Evolutionary conservation across 30 jellyfish, hydroid and myxozoan genomes (phyloP), one percentile per base, ranked within the genome.

Genomic region (Aurelia coerulea): DNA sequence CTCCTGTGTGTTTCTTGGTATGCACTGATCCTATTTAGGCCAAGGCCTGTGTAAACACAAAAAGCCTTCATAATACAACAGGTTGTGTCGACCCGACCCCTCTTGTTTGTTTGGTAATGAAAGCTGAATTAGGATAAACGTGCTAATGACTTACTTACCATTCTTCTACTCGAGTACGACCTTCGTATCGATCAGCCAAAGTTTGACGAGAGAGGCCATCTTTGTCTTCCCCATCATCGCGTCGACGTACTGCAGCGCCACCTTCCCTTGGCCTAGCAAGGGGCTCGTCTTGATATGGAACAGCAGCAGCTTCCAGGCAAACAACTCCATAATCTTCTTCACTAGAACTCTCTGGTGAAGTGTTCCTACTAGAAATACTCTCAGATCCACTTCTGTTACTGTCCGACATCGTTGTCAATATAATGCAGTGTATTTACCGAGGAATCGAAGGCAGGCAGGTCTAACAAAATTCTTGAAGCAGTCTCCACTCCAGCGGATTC

Each of bases 241-340:
- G 76, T 16, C 46, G 41, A 16, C 46, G 46, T 12, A 11, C 51
- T 10, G 56, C 46, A 60, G 69, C 69, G 46, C 76, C 76, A 16
- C 17, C 76, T 31, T 16, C 46, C 46, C 76, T 66, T 66, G 46
- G 76, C 76, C 76, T 66, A 66, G 46, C 76, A 66, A 33, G 51
- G 16, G 76, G 76, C 76, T 66, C 76, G 12, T 3, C 76, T 31
- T 66, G 76, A 31, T 33, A 66, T 11, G 76, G 76, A 16, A 49
- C 76, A 14, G 76, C 76, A 16, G 76, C 76, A n/a, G 42, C 76
- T n/a, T 4, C 42, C 34, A 65, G 76, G 49, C 3, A 37, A 65
- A 65, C 50, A 65, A 65, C 76, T 65, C 76, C 76, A 29, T 65
- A 65, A 65, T 65, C 50, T 65, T 65, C 76, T 65, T 65, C 76